A percentile compares a stretch with the other conserved stretches of the same genome.
Conservation (phyloP, 2,888 invertebrate species). For the Pachycephus smyrnensis region DNA sequence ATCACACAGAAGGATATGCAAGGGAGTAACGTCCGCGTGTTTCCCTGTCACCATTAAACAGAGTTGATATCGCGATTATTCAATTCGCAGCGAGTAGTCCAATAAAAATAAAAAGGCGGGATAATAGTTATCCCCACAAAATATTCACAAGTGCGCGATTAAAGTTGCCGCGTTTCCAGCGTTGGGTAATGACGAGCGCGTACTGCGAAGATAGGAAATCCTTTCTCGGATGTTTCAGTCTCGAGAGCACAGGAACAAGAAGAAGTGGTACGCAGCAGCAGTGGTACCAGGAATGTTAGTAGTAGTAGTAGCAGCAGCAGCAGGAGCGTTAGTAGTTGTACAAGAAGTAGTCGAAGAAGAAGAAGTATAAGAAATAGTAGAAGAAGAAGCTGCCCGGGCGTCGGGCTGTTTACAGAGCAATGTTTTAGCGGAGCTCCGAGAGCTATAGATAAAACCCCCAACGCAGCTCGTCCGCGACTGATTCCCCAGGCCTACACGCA, state of each 20-base stretch:
- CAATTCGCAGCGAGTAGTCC: background rate
- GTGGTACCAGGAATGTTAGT: background rate
- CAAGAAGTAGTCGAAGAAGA: background rate
- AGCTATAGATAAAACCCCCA: slow-evolving; percentile 64
- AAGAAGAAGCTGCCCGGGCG: background rate
- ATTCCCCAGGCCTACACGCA: slow-evolving; percentile 66
- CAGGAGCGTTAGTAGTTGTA: background rate
- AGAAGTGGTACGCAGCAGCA: background rate
- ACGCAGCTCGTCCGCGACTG: slow-evolving; percentile 67
- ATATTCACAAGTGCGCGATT: background rate
- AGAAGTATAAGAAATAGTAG: background rate
- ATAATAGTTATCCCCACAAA: background rate
- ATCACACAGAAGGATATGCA: background rate
- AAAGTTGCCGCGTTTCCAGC: background rate
- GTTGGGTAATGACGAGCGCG: background rate
- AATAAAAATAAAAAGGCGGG: background rate
- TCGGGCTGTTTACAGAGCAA: slow-evolving; percentile 12
- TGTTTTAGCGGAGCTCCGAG: slow-evolving; percentile 41
- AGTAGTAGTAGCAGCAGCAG: background rate
- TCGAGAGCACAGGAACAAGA: background rate
- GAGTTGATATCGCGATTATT: background rate
- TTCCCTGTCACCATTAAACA: background rate
- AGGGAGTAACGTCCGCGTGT: background rate
- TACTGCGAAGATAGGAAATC: background rate
- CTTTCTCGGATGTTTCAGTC: background rate